phyloP scores from a whole-genome alignment of 2,888 invertebrate species.

The Diarsia brunnea region DNA sequence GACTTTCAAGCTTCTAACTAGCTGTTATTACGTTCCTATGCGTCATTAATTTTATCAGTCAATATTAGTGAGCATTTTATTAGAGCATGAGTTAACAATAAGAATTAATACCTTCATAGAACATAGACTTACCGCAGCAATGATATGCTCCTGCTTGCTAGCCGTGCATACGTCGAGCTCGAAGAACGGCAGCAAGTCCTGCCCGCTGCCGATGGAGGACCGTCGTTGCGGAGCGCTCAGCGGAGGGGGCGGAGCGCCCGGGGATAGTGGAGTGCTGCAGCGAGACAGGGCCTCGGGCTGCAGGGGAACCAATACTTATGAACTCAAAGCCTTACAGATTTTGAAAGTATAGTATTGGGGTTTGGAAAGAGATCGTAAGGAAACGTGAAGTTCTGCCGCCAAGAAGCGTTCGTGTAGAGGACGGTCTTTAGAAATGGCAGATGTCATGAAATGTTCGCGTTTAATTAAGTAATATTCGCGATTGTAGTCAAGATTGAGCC shows the following conservation, averaged over 20 bases:
- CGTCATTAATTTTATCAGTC: not conserved
- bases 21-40: not conserved
- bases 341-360: not conserved
- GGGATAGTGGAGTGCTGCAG: slow-evolving; percentile 96
- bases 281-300: slow-evolving; percentile 96
- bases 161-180: slow-evolving; percentile 96
- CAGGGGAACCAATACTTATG: not conserved
- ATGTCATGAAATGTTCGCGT: too few species aligned
- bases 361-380: not conserved
- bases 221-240: slow-evolving; percentile 82
- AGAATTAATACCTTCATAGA: not conserved
- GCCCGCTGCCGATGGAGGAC: slow-evolving; percentile 78
- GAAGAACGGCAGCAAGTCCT: slow-evolving; percentile 94
- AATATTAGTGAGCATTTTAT: slow-evolving; percentile 22
- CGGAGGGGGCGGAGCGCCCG: slow-evolving; percentile 87
- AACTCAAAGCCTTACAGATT: not conserved
- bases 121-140: slow-evolving; percentile 93
- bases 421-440: too few species aligned
- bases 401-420: not conserved
- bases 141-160: slow-evolving; percentile 96
- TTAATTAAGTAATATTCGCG: too few species aligned
- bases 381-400: not conserved
- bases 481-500: too few species aligned
- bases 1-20: not conserved
- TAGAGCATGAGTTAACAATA: not conserved